A percentile compares a stretch with the other conserved stretches of the same genome.
Conservation (phyloP, 2,797 vertebrate species). For the Cuniculus paca region DNA sequence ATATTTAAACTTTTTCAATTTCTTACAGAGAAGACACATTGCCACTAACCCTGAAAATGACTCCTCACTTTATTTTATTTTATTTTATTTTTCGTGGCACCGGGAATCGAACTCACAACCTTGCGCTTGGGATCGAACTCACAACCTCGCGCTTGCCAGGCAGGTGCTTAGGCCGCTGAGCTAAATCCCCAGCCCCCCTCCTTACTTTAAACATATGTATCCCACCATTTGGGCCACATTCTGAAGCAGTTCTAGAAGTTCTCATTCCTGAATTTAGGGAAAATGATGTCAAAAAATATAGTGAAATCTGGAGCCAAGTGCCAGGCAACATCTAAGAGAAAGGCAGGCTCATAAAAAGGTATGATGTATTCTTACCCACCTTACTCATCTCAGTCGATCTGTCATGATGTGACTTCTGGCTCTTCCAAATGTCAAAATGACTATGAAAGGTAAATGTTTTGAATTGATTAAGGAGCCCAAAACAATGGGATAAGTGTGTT, state of each 20-base stretch:
- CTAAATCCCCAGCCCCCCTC: too few species aligned
- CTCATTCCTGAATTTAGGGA: rapidly evolving
- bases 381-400: rapidly evolving
- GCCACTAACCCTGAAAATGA: too few species aligned
- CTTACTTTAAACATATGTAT: too few species aligned
- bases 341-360: background rate
- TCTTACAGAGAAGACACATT: too few species aligned
- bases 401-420: rapidly evolving
- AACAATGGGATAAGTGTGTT: too few species aligned
- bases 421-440: background rate
- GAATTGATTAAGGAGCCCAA: background rate
- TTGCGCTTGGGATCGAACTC: too few species aligned
- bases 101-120: too few species aligned
- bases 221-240: too few species aligned
- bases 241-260: background rate
- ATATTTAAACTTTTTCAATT: background rate
- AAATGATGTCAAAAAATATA: background rate
- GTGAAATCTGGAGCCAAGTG: background rate
- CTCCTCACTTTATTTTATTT: too few species aligned
- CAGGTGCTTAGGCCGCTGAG: too few species aligned
- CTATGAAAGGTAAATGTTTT: background rate
- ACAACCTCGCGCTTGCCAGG: too few species aligned
- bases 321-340: background rate
- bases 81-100: background rate
- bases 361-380: background rate